A percentile compares a stretch with the other conserved stretches of the same genome.
These are phyloP conservation scores for Neelides folsomi DNA, from an alignment of 2,888 invertebrate genomes.

Conservation along the genomic window DNA sequence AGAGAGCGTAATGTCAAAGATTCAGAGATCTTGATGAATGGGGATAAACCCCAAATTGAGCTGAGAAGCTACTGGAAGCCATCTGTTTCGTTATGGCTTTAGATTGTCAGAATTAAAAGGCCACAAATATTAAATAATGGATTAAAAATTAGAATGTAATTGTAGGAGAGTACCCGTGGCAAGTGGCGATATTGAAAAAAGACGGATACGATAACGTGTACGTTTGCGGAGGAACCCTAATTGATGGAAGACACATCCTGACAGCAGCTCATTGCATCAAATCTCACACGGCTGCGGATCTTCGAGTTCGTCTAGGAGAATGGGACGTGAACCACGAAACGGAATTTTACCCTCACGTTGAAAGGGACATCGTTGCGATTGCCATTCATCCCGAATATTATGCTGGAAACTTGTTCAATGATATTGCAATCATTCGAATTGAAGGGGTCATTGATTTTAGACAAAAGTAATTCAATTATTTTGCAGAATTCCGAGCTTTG, in stretches of 20 bases:
- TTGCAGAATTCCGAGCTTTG: too few species aligned
- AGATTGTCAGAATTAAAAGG: too few species aligned
- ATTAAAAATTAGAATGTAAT: not conserved
- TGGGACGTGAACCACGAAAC: conserved; percentile 93
- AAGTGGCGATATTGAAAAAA: conserved; percentile 86
- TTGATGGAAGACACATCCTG: conserved; percentile 58
- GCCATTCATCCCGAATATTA: conserved; percentile 86
- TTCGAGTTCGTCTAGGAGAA: conserved; percentile 76
- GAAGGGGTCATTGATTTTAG: conserved; percentile 63
- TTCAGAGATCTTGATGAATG: too few species aligned
- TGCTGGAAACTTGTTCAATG: conserved; percentile 86
- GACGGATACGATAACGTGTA: conserved; percentile 86
- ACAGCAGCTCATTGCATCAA: conserved; percentile 88
- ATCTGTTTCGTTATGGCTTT: too few species aligned
- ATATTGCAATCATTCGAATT: conserved; percentile 74
- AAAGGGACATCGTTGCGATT: conserved; percentile 66
- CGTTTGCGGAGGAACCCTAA: conserved; percentile 79
- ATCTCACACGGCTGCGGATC: conserved; percentile 65
- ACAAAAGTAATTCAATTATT: conserved; percentile 30
- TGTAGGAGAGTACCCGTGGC: conserved; percentile 71
- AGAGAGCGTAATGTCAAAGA: too few species aligned
- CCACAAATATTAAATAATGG: too few species aligned
- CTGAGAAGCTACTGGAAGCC: too few species aligned
- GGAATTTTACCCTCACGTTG: conserved; percentile 83
- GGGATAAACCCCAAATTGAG: too few species aligned